A percentile compares a stretch with the other conserved stretches of the same genome.
These are phyloP conservation scores for Pagrus major DNA, from an alignment of 2,113 vertebrate species.

Conservation along the genomic window DNA sequence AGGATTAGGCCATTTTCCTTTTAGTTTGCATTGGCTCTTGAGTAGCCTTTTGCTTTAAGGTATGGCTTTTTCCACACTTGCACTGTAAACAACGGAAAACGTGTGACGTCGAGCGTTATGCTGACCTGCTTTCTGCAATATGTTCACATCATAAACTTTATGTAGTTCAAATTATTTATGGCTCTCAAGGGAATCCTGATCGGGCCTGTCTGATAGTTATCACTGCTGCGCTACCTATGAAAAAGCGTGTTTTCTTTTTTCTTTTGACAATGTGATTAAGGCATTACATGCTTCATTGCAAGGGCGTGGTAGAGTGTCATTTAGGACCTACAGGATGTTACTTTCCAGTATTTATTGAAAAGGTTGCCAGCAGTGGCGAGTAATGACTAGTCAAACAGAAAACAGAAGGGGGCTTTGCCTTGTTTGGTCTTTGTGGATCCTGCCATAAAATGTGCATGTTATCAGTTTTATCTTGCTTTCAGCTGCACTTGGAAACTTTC, in stretches of 20 bases:
- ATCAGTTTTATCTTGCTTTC: slow-evolving; percentile 13
- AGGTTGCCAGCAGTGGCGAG: background rate
- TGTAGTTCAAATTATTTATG: slow-evolving; percentile 12
- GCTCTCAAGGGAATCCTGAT: slow-evolving; percentile 33
- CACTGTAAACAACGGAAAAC: slow-evolving; percentile 7
- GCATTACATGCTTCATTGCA: slow-evolving; percentile 61
- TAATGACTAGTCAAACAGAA: slow-evolving; percentile 32
- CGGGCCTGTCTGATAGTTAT: slow-evolving; percentile 53
- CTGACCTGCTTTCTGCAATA: slow-evolving; percentile 13
- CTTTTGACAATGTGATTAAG: slow-evolving; percentile 47
- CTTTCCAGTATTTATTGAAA: slow-evolving; percentile 31
- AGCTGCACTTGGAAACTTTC: background rate
- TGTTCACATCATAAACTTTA: slow-evolving; percentile 14
- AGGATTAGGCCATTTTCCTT: slow-evolving; percentile 15
- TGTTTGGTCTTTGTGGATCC: slow-evolving; percentile 16
- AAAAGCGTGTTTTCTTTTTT: slow-evolving; percentile 57
- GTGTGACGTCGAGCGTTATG: background rate
- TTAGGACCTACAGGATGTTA: slow-evolving; percentile 24
- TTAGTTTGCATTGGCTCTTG: slow-evolving; percentile 25
- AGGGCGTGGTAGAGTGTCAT: slow-evolving; percentile 52
- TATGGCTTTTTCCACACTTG: slow-evolving; percentile 14
- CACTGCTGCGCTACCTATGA: slow-evolving; percentile 3
- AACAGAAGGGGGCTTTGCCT: slow-evolving; percentile 8
- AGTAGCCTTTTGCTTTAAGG: background rate
- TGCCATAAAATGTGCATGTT: background rate